Evolutionary conservation across 2,113 vertebrate genomes (phyloP).

Genomic region (Pedionomus torquatus): DNA sequence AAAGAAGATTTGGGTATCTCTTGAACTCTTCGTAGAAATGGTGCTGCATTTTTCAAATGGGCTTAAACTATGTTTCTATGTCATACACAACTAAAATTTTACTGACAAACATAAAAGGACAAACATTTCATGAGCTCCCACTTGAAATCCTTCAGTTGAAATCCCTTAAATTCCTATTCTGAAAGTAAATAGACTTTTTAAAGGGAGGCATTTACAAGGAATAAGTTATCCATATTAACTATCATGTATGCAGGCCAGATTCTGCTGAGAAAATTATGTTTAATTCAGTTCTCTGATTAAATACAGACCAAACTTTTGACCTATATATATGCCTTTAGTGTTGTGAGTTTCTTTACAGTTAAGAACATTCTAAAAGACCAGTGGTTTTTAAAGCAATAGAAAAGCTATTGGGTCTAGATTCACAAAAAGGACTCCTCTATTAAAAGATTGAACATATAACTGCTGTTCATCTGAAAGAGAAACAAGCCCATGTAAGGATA

Average conservation of each 20-base stretch:
- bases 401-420: background rate
- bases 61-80: background rate
- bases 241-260: background rate
- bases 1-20: background rate
- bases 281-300: background rate
- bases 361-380: background rate
- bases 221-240: background rate
- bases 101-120: constrained; percentile 11
- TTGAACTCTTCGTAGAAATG: background rate
- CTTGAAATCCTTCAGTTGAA: background rate
- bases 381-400: background rate
- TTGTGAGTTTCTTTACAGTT: background rate
- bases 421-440: background rate
- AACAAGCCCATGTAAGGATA: background rate
- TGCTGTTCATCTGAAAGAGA: background rate
- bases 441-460: background rate
- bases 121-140: background rate
- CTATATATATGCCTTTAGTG: background rate
- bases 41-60: background rate
- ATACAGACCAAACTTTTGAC: background rate
- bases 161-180: background rate
- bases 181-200: background rate
- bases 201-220: background rate
- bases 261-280: background rate
- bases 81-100: background rate